phyloP scores from a whole-genome alignment of 2,888 invertebrate species.

The Agriopis marginaria region DNA sequence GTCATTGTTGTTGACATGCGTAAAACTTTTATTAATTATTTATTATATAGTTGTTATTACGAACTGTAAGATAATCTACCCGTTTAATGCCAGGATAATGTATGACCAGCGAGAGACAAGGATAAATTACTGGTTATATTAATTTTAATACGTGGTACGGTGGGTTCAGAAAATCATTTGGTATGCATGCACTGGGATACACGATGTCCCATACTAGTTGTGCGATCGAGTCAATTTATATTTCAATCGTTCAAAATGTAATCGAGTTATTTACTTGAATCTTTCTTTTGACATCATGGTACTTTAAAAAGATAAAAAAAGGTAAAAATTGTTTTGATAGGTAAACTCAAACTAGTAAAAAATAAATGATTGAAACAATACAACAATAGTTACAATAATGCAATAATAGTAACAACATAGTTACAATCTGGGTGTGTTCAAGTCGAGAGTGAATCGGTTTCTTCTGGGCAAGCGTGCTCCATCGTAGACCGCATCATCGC shows the following conservation, averaged over 20 bases:
- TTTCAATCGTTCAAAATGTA: neutral
- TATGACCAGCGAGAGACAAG: slow-evolving; percentile 54
- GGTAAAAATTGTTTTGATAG: too few relatives aligned
- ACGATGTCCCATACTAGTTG: slow-evolving; percentile 38
- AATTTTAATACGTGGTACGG: slow-evolving; percentile 62
- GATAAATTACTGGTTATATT: slow-evolving; percentile 65
- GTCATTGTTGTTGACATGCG: slow-evolving; percentile 55
- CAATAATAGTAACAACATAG: too few relatives aligned
- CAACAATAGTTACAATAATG: too few relatives aligned
- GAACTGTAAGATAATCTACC: slow-evolving; percentile 45
- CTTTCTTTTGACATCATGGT: too few relatives aligned
- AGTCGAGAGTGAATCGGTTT: too few relatives aligned
- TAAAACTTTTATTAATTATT: slow-evolving; percentile 61
- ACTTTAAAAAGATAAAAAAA: too few relatives aligned
- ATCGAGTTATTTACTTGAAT: neutral
- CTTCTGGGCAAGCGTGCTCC: too few relatives aligned
- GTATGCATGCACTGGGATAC: slow-evolving; percentile 62
- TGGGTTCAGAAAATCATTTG: slow-evolving; percentile 53
- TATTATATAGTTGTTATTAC: slow-evolving; percentile 53
- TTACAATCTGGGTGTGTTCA: too few relatives aligned
- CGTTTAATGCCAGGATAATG: slow-evolving; percentile 43
- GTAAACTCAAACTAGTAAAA: too few relatives aligned
- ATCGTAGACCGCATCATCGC: too few relatives aligned
- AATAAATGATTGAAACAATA: too few relatives aligned
- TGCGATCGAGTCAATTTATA: neutral